These are phyloP conservation scores for Corydoras maculifer DNA, from an alignment of 2,113 vertebrate species.

Conservation along the genomic window DNA sequence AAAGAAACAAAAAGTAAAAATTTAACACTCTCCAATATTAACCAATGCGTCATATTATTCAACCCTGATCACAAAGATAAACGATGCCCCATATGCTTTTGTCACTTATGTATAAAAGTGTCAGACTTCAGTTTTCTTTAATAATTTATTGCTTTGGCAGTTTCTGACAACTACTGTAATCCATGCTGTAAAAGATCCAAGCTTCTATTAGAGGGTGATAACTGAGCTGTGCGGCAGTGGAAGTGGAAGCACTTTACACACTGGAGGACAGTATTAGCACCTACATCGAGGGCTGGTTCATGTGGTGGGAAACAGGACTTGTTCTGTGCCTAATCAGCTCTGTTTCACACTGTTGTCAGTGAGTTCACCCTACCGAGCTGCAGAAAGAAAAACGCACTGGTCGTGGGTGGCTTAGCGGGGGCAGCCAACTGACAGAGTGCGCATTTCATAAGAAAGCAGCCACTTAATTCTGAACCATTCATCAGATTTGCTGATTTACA, in stretches of 20 bases:
- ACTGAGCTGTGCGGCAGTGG: neutral
- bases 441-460: slow-evolving; percentile 69
- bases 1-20: too few relatives aligned
- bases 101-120: neutral
- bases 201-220: neutral
- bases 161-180: slow-evolving; percentile 15
- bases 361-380: slow-evolving; percentile 56
- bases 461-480: slow-evolving; percentile 74
- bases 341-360: slow-evolving; percentile 65
- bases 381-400: slow-evolving; percentile 57
- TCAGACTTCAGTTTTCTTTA: neutral
- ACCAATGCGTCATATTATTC: too few relatives aligned
- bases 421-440: slow-evolving; percentile 67
- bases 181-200: slow-evolving; percentile 12
- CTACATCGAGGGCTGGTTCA: slow-evolving; percentile 15
- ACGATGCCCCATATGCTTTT: neutral
- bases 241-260: slow-evolving; percentile 13
- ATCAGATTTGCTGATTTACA: slow-evolving; percentile 72
- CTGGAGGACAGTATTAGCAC: slow-evolving; percentile 27
- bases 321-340: slow-evolving; percentile 68
- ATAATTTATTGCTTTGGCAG: slow-evolving; percentile 18
- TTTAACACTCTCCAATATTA: too few relatives aligned
- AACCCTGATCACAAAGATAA: too few relatives aligned
- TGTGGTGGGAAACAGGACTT: slow-evolving; percentile 52
- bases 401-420: slow-evolving; percentile 67